These are phyloP conservation scores for Ochotona curzoniae DNA, from an alignment of 2,113 vertebrate genomes.

Conservation along the genomic window DNA sequence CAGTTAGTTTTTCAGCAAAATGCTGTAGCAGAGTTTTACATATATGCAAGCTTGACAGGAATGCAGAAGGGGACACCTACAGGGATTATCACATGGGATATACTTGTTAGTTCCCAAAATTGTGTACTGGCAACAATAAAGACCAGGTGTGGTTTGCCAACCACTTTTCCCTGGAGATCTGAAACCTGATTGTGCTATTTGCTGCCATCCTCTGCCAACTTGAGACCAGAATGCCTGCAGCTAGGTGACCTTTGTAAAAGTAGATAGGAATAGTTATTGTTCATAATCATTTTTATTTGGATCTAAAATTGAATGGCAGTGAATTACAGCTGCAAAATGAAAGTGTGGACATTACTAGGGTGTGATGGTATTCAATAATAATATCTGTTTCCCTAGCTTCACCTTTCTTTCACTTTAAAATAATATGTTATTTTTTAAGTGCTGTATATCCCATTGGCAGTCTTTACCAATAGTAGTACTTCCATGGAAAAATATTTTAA, in stretches of 20 bases:
- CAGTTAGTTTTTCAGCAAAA: constrained; percentile 65
- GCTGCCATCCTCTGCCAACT: background rate
- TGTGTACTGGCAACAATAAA: background rate
- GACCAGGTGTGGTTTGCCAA: background rate
- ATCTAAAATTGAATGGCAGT: background rate
- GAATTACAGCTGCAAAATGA: background rate
- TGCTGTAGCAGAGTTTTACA: constrained; percentile 7
- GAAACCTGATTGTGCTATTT: background rate
- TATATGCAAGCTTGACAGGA: background rate
- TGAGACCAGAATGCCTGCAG: background rate
- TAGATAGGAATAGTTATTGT: constrained; percentile 1
- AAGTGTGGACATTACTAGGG: constrained; percentile 25
- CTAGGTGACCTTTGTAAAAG: background rate
- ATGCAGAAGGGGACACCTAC: background rate
- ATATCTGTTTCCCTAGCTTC: background rate
- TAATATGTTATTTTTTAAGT: background rate
- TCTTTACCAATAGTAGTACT: background rate
- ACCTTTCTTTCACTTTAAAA: constrained; percentile 26
- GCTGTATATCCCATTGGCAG: background rate
- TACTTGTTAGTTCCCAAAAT: background rate
- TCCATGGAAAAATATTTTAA: constrained; percentile 17
- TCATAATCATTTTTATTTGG: constrained; percentile 38
- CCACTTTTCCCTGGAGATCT: background rate
- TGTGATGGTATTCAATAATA: constrained; percentile 20
- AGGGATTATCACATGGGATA: background rate